Evolutionary conservation across 2,797 vertebrate species (phyloP).

Genomic region (Acrocephalus scirpaceus): DNA sequence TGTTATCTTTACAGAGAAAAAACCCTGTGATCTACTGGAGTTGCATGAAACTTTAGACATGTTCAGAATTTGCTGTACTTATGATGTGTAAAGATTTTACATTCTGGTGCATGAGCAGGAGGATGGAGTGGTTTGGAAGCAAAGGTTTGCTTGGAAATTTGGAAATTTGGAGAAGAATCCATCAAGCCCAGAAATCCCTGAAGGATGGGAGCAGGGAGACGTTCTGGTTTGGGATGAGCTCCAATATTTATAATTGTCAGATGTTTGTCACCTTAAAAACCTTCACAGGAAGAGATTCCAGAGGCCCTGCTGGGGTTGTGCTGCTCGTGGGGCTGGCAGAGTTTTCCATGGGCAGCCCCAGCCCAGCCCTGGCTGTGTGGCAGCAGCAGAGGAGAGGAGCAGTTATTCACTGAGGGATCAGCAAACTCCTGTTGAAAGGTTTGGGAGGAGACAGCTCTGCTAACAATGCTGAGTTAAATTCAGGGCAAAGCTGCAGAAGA

Average conservation of each 20-base stretch:
- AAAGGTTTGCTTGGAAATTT: not conserved
- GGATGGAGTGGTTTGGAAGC: not conserved
- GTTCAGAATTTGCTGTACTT: not conserved
- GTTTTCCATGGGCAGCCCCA: not conserved
- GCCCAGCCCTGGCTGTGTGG: not conserved
- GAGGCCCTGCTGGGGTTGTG: not conserved
- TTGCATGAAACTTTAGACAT: not conserved
- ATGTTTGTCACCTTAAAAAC: not conserved
- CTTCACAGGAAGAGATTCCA: not conserved
- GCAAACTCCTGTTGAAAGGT: not conserved
- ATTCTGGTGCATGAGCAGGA: not conserved
- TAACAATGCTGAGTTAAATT: not conserved
- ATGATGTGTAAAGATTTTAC: not conserved
- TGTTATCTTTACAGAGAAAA: not conserved
- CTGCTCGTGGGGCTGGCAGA: not conserved
- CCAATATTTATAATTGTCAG: not conserved
- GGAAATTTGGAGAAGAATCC: not conserved
- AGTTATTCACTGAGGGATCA: not conserved
- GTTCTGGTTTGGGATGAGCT: not conserved
- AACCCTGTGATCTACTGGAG: constrained; percentile 23
- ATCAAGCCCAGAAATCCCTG: not conserved
- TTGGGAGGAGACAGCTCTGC: constrained; percentile 18
- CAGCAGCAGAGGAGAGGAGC: not conserved
- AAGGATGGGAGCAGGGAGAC: not conserved
- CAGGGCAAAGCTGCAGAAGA: not conserved